Base-by-base conservation (phyloP, 2,888 invertebrate genomes). In the Thecocarcelia acutangulata region DNA sequence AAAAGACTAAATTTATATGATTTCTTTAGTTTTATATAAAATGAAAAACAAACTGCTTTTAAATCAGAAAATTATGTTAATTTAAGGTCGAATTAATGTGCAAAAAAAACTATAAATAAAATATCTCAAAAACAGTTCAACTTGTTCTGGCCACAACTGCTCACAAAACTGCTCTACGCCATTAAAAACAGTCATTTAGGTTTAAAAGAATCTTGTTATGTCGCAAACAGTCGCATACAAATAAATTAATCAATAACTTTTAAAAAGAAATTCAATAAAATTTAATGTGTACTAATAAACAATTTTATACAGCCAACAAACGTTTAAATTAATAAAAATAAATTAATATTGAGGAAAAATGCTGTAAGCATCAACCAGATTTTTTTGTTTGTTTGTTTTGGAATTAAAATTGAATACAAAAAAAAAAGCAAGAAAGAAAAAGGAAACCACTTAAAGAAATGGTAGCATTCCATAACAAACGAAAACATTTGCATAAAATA, bases 21-120 rank as follows among this genome's bases (percentile, higher is more conserved):
- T 81, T 77, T 76, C 42, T 48, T 42, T 64, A 15, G 1, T 37
- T 37, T 56, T 56, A 24, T 24, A 1, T 21, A 12, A 5, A 11
- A 33, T 19, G n/a, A 13, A 17, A 54, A 13, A 24, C 33, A 77
- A 73, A 48, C 42, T 68, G 70, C 54, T 72, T 70, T 70, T 46
- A 82, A 74, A 78, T 66, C 64, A 64, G 37, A 54, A 82, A 78
- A 78, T 82, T 82, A 78, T 82, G 82, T 46, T 74, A 82, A 82
- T 78, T 70, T 69, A 28, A 59, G 52, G 44, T 17, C 52, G 15
- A 1, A 37, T 46, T 69, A n/a, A 46, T 78, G 24, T 73, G 11
- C 1, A 12, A 11, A 40, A 70, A 50, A 17, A 15, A 15, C 12
- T 8, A 59, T 21, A 24, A 56, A 33, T 0, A 17, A 37, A n/a